Conservation (phyloP, 2,888 invertebrate genomes). For the Drosophila dives region DNA sequence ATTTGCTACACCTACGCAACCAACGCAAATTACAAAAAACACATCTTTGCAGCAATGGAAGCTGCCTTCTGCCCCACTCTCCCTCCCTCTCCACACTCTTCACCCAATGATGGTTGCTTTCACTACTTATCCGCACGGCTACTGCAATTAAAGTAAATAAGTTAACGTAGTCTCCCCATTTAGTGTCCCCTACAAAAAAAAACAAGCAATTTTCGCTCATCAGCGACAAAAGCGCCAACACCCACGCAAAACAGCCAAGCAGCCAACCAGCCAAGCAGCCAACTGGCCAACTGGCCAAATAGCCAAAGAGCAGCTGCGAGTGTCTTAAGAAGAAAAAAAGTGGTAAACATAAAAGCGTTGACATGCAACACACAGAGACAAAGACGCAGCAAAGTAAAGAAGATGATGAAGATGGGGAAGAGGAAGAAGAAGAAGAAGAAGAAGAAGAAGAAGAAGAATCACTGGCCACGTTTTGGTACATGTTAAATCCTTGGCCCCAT, state of each 20-base stretch:
- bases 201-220: conserved; percentile 71
- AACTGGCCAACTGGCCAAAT: neutral
- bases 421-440: too few species aligned
- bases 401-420: too few species aligned
- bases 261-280: neutral
- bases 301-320: conserved; percentile 22
- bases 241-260: conserved; percentile 45
- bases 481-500: conserved; percentile 40
- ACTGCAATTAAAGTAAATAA: conserved; percentile 71
- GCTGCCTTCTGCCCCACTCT: neutral
- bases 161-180: conserved; percentile 23
- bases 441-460: neutral
- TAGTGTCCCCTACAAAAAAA: too few species aligned
- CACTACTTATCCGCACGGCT: conserved; percentile 28
- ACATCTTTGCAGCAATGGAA: conserved; percentile 6
- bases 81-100: too few species aligned
- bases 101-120: neutral
- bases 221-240: conserved; percentile 48
- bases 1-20: conserved; percentile 66
- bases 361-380: conserved; percentile 52
- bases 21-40: conserved; percentile 51
- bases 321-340: conserved; percentile 54
- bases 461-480: neutral
- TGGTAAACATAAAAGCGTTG: conserved; percentile 75
- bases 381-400: too few species aligned